Evolutionary conservation across 2,113 vertebrate genomes (phyloP).

Genomic region (Accipiter cooperii): DNA sequence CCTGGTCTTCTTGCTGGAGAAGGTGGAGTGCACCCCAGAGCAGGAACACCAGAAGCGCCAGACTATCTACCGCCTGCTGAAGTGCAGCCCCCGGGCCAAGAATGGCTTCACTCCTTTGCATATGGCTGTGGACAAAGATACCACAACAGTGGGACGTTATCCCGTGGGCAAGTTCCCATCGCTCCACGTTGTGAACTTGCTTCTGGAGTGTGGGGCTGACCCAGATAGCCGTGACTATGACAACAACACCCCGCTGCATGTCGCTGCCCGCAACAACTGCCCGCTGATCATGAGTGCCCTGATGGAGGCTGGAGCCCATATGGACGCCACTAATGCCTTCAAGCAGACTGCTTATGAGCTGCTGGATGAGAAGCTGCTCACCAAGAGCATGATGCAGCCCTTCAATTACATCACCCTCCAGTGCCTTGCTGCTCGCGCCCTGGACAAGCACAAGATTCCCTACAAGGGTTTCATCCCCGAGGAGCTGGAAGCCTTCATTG

Average conservation of each 20-base stretch:
- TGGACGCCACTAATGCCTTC: slow-evolving; percentile 89
- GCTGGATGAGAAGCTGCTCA: slow-evolving; percentile 84
- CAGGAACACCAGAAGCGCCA: slow-evolving; percentile 91
- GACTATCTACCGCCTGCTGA: slow-evolving; percentile 88
- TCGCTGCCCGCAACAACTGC: slow-evolving; percentile 83
- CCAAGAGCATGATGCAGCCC: slow-evolving; percentile 83
- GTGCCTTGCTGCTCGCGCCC: slow-evolving; percentile 91
- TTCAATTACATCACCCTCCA: slow-evolving; percentile 90
- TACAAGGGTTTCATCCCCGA: slow-evolving; percentile 93
- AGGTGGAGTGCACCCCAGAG: slow-evolving; percentile 82
- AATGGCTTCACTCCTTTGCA: slow-evolving; percentile 87
- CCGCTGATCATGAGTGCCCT: slow-evolving; percentile 86
- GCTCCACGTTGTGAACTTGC: slow-evolving; percentile 79
- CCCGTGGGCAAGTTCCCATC: slow-evolving; percentile 93
- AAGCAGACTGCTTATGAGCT: slow-evolving; percentile 88
- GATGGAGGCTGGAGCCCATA: slow-evolving; percentile 85
- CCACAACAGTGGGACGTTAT: slow-evolving; percentile 89
- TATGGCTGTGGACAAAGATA: slow-evolving; percentile 93
- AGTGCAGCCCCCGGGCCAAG: slow-evolving; percentile 85
- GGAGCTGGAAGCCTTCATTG: slow-evolving; percentile 93
- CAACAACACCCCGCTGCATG: slow-evolving; percentile 91
- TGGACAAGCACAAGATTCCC: slow-evolving; percentile 89
- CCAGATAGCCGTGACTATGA: slow-evolving; percentile 89
- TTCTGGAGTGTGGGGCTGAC: slow-evolving; percentile 89
- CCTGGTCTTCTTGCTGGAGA: slow-evolving; percentile 87